phyloP scores from a whole-genome alignment of 2,797 vertebrate species.

The Xiphorhynchus erythropygius region DNA sequence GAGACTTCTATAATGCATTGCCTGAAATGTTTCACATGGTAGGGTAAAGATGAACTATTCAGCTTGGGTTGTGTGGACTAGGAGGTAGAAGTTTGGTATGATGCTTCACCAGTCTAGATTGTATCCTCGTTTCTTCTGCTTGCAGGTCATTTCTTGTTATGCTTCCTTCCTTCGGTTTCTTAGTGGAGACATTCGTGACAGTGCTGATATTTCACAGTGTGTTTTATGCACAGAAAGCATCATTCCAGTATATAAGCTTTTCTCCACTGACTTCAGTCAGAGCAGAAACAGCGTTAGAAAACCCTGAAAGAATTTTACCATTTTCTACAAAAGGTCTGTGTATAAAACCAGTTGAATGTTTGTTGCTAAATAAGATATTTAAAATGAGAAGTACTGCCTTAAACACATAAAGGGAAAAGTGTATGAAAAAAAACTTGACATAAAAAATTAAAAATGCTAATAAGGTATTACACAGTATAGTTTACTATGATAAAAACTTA shows the following conservation, averaged over 20 bases:
- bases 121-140: not conserved
- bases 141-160: not conserved
- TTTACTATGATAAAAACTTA: not conserved
- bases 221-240: not conserved
- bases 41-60: not conserved
- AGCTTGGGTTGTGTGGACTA: not conserved
- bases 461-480: not conserved
- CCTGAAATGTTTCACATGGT: not conserved
- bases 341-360: not conserved
- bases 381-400: not conserved
- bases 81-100: not conserved
- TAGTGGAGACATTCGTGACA: not conserved
- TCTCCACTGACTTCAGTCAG: not conserved
- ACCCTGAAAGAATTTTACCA: not conserved
- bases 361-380: not conserved
- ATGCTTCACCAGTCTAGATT: not conserved
- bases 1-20: accelerated
- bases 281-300: not conserved
- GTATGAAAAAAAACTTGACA: not conserved
- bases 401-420: not conserved
- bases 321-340: not conserved
- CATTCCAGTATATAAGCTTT: not conserved
- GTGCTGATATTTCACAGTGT: not conserved
- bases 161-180: not conserved
- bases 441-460: not conserved